phyloP scores from a whole-genome alignment of 2,113 vertebrate species.

The Dinomys branickii region DNA sequence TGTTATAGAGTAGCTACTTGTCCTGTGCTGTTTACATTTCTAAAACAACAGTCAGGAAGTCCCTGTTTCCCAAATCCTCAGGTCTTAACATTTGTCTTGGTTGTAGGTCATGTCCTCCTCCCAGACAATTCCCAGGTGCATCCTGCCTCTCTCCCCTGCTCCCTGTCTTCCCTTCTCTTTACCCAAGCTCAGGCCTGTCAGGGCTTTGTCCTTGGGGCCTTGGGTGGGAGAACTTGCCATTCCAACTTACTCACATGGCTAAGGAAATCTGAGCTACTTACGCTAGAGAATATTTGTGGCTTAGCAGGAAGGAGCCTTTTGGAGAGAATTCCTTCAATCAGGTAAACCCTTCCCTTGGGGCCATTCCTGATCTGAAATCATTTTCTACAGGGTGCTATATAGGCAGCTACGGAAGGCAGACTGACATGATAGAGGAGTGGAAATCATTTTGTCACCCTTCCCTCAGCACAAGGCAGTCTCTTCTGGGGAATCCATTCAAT shows the following conservation, averaged over 20 bases:
- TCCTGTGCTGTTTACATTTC: neutral
- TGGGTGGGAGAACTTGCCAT: neutral
- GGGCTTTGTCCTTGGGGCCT: neutral
- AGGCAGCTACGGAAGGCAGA: slow-evolving; percentile 18
- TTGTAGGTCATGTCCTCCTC: neutral
- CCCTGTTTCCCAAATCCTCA: neutral
- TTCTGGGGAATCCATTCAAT: neutral
- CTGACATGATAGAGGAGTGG: neutral
- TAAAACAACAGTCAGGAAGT: neutral
- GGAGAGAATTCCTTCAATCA: slow-evolving; percentile 6
- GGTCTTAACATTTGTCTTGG: neutral
- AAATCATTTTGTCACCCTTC: neutral
- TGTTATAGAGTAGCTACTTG: neutral
- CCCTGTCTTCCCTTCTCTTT: neutral
- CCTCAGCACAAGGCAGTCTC: neutral
- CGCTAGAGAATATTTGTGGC: neutral
- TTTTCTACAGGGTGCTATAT: neutral
- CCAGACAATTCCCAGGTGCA: neutral
- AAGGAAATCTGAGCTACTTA: neutral
- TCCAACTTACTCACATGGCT: neutral
- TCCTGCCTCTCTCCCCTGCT: neutral
- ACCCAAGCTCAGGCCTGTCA: neutral
- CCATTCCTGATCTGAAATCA: neutral
- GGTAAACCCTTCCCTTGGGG: neutral
- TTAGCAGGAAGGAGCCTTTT: neutral